Base-by-base conservation (phyloP, 2,888 invertebrate species). In the Diaprepes abbreviatus region DNA sequence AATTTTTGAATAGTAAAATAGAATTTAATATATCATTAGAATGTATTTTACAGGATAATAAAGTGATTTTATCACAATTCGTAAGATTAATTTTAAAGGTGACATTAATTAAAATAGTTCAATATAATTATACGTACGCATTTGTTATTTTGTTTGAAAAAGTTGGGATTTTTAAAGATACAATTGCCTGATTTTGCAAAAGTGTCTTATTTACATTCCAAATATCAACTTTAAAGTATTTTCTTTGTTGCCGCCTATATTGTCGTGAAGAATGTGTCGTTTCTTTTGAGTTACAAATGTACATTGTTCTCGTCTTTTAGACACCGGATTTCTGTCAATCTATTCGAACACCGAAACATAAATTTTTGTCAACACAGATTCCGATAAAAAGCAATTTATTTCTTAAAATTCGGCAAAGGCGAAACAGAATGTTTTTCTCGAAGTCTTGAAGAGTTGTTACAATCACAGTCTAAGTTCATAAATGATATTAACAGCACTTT, bases 361-460 rank as follows among this genome's bases (percentile, higher is more conserved):
- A 83, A 83, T 83, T 79, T 73, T 74, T 77, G 83, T 83, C 83
- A 77, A 73, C 70, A 76, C 75, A 58, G 78, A 79, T 80, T 79
- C 82, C 78, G 81, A 83, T 82, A 83, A 83, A 83, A 83, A 83
- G 75, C 82, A 79, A 83, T 82, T 83, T 83, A 83, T 83, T 81
- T 79, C 62, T n/a, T 38, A 60, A 70, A 70, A 70, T 70, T 66
- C 70, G 60, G 57, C 63, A 68, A 68, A 68, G 50, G 52, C 63
- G 38, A 58, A 68, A 63, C 38, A 58, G 43, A 57, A 57, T 65
- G 65, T 35, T 9, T 12, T 7, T 10, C 7, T 14, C 5, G 3
- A 12, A n/a, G 24, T 3, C 24, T 2, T n/a, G 17, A 24, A 12
- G 4, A 12, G 45, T 17, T 1, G 24, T 1, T 1, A n/a, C 12